A percentile compares a stretch with the other conserved stretches of the same genome.
These are phyloP conservation scores for Dinomys branickii DNA, from an alignment of 2,113 vertebrate species.

Conservation along the genomic window DNA sequence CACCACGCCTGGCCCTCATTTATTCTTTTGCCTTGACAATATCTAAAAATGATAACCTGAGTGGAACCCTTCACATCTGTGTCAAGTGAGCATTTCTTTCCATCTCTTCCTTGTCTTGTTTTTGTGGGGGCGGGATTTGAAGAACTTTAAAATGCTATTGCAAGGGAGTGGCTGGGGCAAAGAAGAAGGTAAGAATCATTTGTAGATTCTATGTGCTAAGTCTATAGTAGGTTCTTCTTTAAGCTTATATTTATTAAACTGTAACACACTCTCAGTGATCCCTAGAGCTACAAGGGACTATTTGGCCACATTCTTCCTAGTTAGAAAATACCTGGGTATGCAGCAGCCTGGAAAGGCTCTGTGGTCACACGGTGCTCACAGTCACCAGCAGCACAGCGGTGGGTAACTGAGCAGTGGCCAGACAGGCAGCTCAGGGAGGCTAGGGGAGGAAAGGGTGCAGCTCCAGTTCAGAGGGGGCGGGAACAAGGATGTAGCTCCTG, in stretches of 20 bases:
- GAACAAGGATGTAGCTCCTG: not conserved
- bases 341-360: not conserved
- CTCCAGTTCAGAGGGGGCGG: not conserved
- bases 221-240: not conserved
- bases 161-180: not conserved
- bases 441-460: not conserved
- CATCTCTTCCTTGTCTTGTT: not conserved
- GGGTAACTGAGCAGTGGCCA: not conserved
- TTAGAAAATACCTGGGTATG: not conserved
- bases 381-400: not conserved
- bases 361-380: not conserved
- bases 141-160: not conserved
- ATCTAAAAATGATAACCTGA: constrained; percentile 73
- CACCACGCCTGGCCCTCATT: not conserved
- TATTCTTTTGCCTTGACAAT: constrained; percentile 61
- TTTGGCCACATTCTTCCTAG: not conserved
- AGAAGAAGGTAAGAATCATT: not conserved
- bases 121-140: not conserved
- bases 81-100: constrained; percentile 69
- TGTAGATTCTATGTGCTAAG: constrained; percentile 16
- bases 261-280: not conserved
- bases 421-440: not conserved
- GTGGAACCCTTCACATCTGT: constrained; percentile 66
- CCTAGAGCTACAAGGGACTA: not conserved
- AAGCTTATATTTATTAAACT: constrained; percentile 10